Evolutionary conservation across 2,888 invertebrate genomes (phyloP), one percentile per base, ranked within the genome.

Genomic region (Punctoribates punctum): DNA sequence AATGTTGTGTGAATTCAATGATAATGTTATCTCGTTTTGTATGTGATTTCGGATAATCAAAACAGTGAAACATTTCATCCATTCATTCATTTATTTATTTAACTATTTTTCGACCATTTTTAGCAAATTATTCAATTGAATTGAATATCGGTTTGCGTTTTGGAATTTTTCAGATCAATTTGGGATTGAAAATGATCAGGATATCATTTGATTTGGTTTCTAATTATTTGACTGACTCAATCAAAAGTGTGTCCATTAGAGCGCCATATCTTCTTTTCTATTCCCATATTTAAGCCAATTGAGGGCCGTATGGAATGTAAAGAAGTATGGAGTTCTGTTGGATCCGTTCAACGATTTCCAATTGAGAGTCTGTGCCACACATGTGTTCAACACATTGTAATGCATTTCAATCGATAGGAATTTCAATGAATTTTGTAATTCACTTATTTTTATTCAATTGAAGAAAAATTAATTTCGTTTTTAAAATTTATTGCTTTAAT

Each of bases 271-370:
- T 79, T 79, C 78, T 73, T 78, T 74, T 77, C 77, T n/a, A n/a
- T 65, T 79, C 79, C 79, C 79, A 78, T 79, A 79, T 77, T 65
- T 77, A 67, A 60, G 74, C 60, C 54, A 20, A 65, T 75, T 60
- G 25, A 38, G 60, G 65, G 75, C 73, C 29, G 75, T 79, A 79
- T 79, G 79, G 79, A 94, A 94, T 93, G 93, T 93, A 93, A 93
- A 93, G 94, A 94, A 94, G 93, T 93, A 91, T 91, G 91, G 91
- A 78, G 80, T 76, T 74, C 77, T 77, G 78, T 25, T 57, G 73
- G 73, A 72, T 38, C 29, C 0, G 17, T 29, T 62, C 15, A 27
- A 34, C 9, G 20, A 1, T n/a, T 5, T 60, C 5, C 27, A 27
- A 13, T 15, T 20, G 2, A 5, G 17, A 6, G 2, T 29, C 13